These are phyloP conservation scores for Cyprinus carpio DNA, from an alignment of 2,113 vertebrate genomes.

Conservation along the genomic window DNA sequence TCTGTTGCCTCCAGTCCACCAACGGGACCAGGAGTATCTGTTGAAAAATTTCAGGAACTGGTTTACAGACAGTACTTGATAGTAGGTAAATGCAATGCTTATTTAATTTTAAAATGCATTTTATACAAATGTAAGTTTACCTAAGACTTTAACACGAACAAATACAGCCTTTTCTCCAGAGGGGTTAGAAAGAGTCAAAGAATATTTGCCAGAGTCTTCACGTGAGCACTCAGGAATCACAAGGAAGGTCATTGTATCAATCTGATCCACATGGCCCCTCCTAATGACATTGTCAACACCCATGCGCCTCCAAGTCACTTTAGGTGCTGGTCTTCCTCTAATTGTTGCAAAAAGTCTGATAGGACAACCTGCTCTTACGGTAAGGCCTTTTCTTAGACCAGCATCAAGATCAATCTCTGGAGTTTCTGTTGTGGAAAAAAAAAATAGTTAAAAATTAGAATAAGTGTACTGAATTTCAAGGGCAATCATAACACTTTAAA, in stretches of 20 bases:
- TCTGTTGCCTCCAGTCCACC: slow-evolving; percentile 85
- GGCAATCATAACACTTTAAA: neutral
- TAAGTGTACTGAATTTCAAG: neutral
- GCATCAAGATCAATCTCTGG: slow-evolving; percentile 98
- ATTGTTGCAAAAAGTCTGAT: slow-evolving; percentile 94
- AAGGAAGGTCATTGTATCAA: slow-evolving; percentile 97
- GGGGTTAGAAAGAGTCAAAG: slow-evolving; percentile 87
- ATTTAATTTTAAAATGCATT: slow-evolving; percentile 7
- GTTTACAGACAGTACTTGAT: neutral
- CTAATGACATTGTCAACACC: slow-evolving; percentile 93
- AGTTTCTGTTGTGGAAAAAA: slow-evolving; percentile 78
- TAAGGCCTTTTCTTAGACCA: slow-evolving; percentile 91
- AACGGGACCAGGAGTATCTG: slow-evolving; percentile 96
- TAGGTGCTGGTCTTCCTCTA: slow-evolving; percentile 92
- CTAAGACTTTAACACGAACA: slow-evolving; percentile 95
- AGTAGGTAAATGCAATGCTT: neutral
- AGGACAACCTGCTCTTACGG: slow-evolving; percentile 93
- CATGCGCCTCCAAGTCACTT: slow-evolving; percentile 92
- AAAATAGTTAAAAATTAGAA: slow-evolving; percentile 29
- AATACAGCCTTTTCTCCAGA: slow-evolving; percentile 96
- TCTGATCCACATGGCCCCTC: slow-evolving; percentile 92
- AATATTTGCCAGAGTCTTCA: slow-evolving; percentile 96
- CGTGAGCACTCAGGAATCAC: slow-evolving; percentile 94
- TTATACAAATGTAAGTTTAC: slow-evolving; percentile 71
- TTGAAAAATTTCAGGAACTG: slow-evolving; percentile 13